These are phyloP conservation scores for Hoplodrina ambigua DNA, from an alignment of 2,888 invertebrate species.

Conservation along the genomic window DNA sequence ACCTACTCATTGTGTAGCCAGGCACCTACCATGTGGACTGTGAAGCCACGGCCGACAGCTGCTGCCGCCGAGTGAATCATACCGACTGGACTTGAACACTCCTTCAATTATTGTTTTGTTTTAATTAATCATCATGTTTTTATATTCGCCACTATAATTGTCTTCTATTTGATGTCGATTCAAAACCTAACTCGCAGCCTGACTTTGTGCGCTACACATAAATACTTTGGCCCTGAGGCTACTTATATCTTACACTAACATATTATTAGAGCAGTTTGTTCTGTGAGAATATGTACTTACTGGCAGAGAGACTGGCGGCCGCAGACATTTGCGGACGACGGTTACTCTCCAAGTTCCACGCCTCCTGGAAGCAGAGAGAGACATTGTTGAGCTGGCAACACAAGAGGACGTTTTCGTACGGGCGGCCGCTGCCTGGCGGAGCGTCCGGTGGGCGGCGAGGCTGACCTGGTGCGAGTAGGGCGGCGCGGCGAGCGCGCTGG, in stretches of 20 bases:
- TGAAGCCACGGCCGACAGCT: conserved; percentile 33
- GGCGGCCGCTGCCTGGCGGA: no score
- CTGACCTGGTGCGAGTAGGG: conserved; percentile 79
- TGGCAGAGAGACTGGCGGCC: conserved; percentile 93
- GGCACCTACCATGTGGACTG: background rate
- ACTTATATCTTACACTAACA: background rate
- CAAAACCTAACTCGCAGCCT: background rate
- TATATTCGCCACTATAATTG: conserved; percentile 31
- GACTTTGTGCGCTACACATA: background rate
- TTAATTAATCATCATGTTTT: conserved; percentile 42
- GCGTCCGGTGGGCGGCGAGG: background rate
- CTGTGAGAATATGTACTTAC: conserved; percentile 89
- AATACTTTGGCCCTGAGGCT: background rate
- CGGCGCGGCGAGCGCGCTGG: conserved; percentile 70
- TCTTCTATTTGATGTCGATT: conserved; percentile 15
- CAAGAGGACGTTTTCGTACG: no score
- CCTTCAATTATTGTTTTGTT: conserved; percentile 43
- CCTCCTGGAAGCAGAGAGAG: conserved; percentile 76
- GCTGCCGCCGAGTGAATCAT: conserved; percentile 38
- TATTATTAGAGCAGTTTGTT: background rate
- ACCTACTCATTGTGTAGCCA: conserved; percentile 13
- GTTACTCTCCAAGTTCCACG: conserved; percentile 80
- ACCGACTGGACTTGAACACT: conserved; percentile 46
- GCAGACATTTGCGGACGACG: conserved; percentile 91
- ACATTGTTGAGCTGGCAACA: background rate